Conservation (phyloP, 1,140 invertebrate species). For the Microplitis demolitor region DNA sequence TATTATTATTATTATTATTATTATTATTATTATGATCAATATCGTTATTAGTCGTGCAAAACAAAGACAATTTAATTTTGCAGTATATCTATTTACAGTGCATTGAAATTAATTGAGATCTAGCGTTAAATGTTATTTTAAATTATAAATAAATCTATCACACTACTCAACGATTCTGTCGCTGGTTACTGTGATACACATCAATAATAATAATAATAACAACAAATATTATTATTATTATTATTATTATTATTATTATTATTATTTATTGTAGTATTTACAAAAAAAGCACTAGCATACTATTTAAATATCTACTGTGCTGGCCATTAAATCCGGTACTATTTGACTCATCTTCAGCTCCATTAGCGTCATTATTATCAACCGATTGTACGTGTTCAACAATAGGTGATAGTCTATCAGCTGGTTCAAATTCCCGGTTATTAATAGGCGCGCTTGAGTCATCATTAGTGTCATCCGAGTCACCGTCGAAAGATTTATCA, state of each 20-base stretch:
- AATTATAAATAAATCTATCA: no score
- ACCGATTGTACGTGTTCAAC: constrained; percentile 51
- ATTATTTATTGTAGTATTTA: constrained; percentile 41
- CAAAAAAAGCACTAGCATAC: constrained; percentile 55
- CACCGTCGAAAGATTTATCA: constrained; percentile 45
- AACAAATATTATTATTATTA: constrained; percentile 9
- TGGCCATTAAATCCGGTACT: constrained; percentile 22
- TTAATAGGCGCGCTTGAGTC: constrained; percentile 28
- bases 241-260: constrained; percentile 1
- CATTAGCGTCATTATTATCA: constrained; percentile 39
- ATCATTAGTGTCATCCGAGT: constrained; percentile 48
- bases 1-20: no score
- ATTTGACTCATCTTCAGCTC: constrained; percentile 45
- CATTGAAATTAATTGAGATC: no score
- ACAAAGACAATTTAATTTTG: not conserved
- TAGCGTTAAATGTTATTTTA: no score
- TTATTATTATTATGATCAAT: no score
- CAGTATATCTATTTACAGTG: no score
- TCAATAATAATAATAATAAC: not conserved
- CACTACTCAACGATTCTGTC: not conserved
- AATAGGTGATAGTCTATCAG: constrained; percentile 53
- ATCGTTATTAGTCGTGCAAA: not conserved
- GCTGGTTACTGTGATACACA: not conserved
- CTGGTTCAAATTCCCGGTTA: constrained; percentile 8
- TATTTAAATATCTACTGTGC: constrained; percentile 53